These are phyloP conservation scores for Chesias legatella DNA, from an alignment of 2,888 invertebrate genomes.

Conservation along the genomic window DNA sequence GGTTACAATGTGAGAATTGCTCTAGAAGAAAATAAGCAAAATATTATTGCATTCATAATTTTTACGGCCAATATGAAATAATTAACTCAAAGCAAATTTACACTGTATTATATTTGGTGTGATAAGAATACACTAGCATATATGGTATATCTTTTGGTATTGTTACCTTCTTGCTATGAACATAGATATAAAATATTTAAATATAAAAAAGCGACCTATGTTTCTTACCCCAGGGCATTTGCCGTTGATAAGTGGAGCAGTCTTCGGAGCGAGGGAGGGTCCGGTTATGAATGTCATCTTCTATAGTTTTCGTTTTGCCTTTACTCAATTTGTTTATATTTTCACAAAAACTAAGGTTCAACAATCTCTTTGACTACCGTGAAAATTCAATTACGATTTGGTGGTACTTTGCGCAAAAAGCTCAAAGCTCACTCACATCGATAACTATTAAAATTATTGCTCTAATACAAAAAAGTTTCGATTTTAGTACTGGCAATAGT, in stretches of 20 bases:
- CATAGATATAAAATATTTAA: no score
- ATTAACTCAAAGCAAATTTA: no score
- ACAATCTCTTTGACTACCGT: slow-evolving; percentile 1
- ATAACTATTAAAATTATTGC: not conserved
- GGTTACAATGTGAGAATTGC: no score
- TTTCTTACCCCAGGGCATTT: slow-evolving; percentile 7
- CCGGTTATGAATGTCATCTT: slow-evolving; percentile 13
- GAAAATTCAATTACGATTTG: slow-evolving; percentile 12
- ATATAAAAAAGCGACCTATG: slow-evolving; percentile 1
- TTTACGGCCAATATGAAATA: no score
- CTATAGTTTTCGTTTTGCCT: not conserved
- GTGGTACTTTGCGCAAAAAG: slow-evolving; percentile 2
- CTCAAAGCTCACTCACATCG: not conserved
- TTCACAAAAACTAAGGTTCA: not conserved
- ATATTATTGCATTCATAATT: no score
- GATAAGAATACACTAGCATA: no score
- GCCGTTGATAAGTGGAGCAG: slow-evolving; percentile 1
- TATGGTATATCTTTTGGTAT: no score
- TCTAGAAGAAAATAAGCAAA: no score
- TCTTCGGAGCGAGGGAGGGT: slow-evolving; percentile 5
- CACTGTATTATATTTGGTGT: no score
- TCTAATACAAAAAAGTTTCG: no score
- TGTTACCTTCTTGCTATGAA: no score
- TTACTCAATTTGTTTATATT: not conserved
- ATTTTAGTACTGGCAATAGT: not conserved